A percentile compares a stretch with the other conserved stretches of the same genome.
Evolutionary conservation across 2,113 vertebrate species (phyloP).

Genomic region (Scalopus aquaticus): DNA sequence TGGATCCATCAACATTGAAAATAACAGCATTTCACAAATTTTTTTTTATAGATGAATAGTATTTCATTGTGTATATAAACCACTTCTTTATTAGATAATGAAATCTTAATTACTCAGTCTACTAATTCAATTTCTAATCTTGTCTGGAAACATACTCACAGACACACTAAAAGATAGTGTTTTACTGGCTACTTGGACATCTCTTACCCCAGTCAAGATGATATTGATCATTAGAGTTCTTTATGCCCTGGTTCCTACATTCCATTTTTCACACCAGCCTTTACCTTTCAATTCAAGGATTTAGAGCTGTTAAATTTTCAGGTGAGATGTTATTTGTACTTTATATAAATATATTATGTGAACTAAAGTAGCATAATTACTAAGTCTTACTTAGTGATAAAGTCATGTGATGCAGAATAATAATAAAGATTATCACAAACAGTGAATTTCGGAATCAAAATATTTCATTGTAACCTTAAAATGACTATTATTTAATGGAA

Average conservation of each 20-base stretch:
- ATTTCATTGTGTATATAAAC: no score
- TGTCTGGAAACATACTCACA: neutral
- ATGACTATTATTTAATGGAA: neutral
- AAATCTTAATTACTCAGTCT: neutral
- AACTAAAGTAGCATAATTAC: neutral
- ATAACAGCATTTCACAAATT: no score
- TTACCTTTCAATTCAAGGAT: neutral
- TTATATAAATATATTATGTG: neutral
- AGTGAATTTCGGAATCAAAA: neutral
- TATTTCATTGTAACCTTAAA: conserved; percentile 1
- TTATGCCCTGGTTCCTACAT: neutral
- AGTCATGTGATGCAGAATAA: neutral
- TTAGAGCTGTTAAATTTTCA: neutral
- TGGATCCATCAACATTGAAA: no score
- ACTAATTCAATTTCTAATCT: neutral
- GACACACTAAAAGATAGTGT: neutral
- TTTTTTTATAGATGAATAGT: no score
- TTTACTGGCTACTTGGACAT: neutral
- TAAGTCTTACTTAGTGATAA: neutral
- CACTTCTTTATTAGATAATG: neutral
- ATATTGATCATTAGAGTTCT: neutral
- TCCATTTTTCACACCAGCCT: neutral
- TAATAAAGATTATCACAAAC: neutral
- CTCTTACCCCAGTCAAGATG: neutral
- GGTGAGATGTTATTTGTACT: neutral